These are phyloP conservation scores for Diplosoma virens DNA, from an alignment of 23 tunicate genomes.

Conservation along the genomic window DNA sequence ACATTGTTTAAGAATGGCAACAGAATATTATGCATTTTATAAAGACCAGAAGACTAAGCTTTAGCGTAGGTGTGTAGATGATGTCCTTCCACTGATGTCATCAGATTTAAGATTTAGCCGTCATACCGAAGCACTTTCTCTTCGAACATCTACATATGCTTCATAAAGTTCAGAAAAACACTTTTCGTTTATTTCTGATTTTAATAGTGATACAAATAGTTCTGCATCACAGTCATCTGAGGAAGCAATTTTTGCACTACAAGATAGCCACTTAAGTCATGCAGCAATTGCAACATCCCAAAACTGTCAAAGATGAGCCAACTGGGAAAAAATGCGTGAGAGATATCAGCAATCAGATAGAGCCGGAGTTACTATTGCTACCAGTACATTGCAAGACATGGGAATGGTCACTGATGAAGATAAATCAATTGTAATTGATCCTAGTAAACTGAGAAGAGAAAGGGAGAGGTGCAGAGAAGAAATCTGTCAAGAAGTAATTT, in stretches of 20 bases:
- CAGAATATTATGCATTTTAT: conserved; percentile 22
- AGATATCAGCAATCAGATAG: conserved; percentile 32
- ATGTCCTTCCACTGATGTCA: not conserved
- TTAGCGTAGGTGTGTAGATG: conserved; percentile 2
- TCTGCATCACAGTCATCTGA: not conserved
- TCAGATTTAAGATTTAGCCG: conserved; percentile 4
- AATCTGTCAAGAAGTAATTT: not conserved
- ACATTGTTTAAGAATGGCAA: conserved; percentile 4
- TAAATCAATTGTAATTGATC: conserved; percentile 2
- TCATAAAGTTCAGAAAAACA: not conserved
- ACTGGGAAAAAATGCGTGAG: conserved; percentile 29
- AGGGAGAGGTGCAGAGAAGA: conserved; percentile 24
- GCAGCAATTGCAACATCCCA: conserved; percentile 12
- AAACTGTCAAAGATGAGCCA: conserved; percentile 13
- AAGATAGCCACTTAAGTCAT: conserved; percentile 7
- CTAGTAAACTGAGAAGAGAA: not conserved
- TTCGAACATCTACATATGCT: not conserved
- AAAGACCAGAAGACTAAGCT: not conserved
- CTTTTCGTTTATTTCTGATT: not conserved
- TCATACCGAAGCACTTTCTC: not conserved
- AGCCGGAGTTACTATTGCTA: conserved; percentile 39
- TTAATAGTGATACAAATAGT: not conserved
- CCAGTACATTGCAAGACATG: conserved; percentile 28
- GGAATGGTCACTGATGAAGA: conserved; percentile 17
- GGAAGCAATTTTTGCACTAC: not conserved